Evolutionary conservation across 2,797 vertebrate genomes (phyloP), one percentile per base, ranked within the genome.

Genomic region (Acanthurus leucopareius): DNA sequence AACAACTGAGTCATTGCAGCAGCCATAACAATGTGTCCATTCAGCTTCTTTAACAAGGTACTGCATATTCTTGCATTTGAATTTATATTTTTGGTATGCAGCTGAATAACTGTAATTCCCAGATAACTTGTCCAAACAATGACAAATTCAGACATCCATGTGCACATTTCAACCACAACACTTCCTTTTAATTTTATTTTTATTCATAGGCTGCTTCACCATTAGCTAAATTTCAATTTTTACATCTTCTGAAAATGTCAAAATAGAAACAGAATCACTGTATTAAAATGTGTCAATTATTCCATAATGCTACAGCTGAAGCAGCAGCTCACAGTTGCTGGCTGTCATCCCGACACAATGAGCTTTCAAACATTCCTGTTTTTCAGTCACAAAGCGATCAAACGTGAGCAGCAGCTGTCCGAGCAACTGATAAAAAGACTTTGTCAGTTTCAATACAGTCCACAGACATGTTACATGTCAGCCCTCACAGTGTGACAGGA

Each of bases 91-190:
- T 22, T 6, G 22, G n/a, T 42, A 38, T 72, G 58, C 28, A 65
- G 2, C 6, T 47, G 16, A 68, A 70, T 63, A 71, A 73, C 47
- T 52, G 4, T 14, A 20, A 80, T 72, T 79, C 53, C 63, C 53
- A 17, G 22, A 68, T 85, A 54, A 63, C 56, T 14, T 32, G 77
- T 40, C 20, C 19, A 60, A 64, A 72, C 47, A 61, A 53, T 42
- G 54, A 71, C 48, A 52, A 45, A 1, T 52, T 15, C 5, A 60
- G 45, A 72, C 45, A 73, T 57, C 6, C 54, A 78, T 62, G 54
- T 19, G 10, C 32, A 69, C 8, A 52, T 82, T 68, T 73, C 0
- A 68, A 28, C 61, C 42, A 17, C 57, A 15, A 25, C 5, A 53
- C 28, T 74, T 57, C 11, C 25, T 58, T 19, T 52, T 22, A 15